Evolutionary conservation across 2,113 vertebrate species (phyloP).

Genomic region (Eolophus roseicapilla): DNA sequence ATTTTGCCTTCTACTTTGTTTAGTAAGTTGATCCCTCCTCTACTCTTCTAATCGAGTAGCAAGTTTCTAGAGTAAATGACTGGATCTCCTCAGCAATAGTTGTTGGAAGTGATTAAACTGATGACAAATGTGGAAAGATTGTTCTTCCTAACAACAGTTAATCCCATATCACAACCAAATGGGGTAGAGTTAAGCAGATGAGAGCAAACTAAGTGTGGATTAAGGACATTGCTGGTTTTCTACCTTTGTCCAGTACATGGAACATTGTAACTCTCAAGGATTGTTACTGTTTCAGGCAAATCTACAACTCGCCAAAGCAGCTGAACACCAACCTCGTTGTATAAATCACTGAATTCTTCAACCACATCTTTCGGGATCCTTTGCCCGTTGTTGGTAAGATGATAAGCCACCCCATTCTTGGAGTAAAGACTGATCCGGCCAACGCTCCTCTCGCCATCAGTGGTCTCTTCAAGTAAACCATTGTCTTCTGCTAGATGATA

Average conservation of each 20-base stretch:
- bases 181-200: not conserved
- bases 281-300: not conserved
- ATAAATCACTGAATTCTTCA: conserved; percentile 99
- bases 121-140: not conserved
- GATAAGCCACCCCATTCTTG: conserved; percentile 96
- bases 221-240: not conserved
- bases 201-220: not conserved
- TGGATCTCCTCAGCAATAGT: not conserved
- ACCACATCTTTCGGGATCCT: conserved; percentile 98
- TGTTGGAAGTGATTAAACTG: not conserved
- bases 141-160: not conserved
- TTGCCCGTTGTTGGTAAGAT: conserved; percentile 90
- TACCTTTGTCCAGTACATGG: not conserved
- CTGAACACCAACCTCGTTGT: conserved; percentile 88
- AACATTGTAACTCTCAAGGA: not conserved
- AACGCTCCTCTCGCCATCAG: conserved; percentile 89
- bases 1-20: not conserved
- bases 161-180: not conserved
- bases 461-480: conserved; percentile 93
- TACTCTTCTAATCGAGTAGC: not conserved
- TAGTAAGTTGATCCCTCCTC: not conserved
- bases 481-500: conserved; percentile 99
- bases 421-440: conserved; percentile 97
- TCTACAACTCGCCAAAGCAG: not conserved
- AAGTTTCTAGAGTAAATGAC: not conserved